Evolutionary conservation across 92 coral and sea anemone species (phyloP), one percentile per base, ranked within the genome.

Genomic region (Pocillopora grandis): DNA sequence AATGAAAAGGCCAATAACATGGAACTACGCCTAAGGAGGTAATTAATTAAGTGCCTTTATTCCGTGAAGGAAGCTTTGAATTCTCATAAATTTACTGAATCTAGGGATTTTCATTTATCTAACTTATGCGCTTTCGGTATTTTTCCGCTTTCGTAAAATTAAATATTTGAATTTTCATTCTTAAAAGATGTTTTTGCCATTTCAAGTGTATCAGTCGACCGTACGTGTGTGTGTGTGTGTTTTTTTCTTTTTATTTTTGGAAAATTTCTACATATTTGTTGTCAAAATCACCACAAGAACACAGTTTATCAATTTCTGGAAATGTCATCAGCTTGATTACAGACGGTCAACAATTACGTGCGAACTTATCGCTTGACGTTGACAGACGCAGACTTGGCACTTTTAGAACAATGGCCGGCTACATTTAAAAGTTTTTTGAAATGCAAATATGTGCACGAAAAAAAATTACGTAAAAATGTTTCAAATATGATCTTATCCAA

Each of bases 21-120:
- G 14, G 35, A 52, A 5, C 72, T 31, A 62, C n/a, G n/a, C 58
- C 23, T 11, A 61, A 20, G 72, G 52, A 52, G 55, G 56, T 61
- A 74, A 64, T 83, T 73, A 83, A 83, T 64, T 63, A 83, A 76
- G 37, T 72, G 18, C 78, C 75, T 55, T 83, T 64, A 63, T 83
- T 79, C 49, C 73, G 35, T 17, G 23, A 52, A 17, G 16, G 72
- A 17, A 83, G 19, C 59, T 42, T 42, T 42, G 13, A 65, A 74
- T 64, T 63, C 15, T 83, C 73, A 42, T 73, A 64, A 63, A 27
- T 63, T 19, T 16, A 63, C 72, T 64, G 56, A 74, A 61, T 73
- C 31, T 31, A 73, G 4, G 64, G 58, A 62, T 52, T 48, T 62
- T 31, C 65, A 10, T 23, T 64, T 66, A 56, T 49, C 12, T 27